Base-by-base conservation (phyloP, 1,140 invertebrate species). In the Drosophila rufa region DNA sequence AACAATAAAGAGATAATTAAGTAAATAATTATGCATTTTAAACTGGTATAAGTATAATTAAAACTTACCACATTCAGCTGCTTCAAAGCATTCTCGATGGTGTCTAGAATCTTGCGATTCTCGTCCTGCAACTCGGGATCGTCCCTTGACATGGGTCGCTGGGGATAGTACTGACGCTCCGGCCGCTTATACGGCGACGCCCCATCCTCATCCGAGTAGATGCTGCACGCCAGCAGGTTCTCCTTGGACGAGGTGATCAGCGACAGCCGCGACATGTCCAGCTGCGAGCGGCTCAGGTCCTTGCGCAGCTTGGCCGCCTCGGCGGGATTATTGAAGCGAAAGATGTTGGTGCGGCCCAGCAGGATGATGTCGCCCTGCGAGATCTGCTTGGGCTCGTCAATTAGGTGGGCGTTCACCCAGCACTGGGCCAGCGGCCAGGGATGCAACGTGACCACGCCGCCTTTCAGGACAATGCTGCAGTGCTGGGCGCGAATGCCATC, bases 321-420 rank as follows among this genome's bases (percentile, higher is more conserved):
- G 0, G 95, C 96, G 27, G 98, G 98, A 94, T 98, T 97, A 93
- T 98, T 98, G 93, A 97, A 98, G 40, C 97, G 95, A 93, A 98
- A 98, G 95, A 98, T 98, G 92, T 98, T 98, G 45, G 97, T 97
- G 71, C 96, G 95, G 3, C 98, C 98, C 19, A 99, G 94, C 30
- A 98, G 93, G 36, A 99, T 96, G 33, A 98, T 96, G 65, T 93
- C 94, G 93, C 96, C 97, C 94, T 97, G 97, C 22, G 95, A 96
- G 17, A 98, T 94, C 83, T 95, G 94, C 19, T 95, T 96, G 27
- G 96, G 95, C 78, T 96, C 95, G 74, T 96, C 95, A 22, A 97
- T 95, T 50, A 95, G 94, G 42, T 95, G 95, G 2, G 96, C 97
- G 94, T 98, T 98, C 33, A 98, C 95, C 95, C 96, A 96, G 93